phyloP scores from a whole-genome alignment of 2,797 vertebrate species.

The Pipistrellus pipistrellus region DNA sequence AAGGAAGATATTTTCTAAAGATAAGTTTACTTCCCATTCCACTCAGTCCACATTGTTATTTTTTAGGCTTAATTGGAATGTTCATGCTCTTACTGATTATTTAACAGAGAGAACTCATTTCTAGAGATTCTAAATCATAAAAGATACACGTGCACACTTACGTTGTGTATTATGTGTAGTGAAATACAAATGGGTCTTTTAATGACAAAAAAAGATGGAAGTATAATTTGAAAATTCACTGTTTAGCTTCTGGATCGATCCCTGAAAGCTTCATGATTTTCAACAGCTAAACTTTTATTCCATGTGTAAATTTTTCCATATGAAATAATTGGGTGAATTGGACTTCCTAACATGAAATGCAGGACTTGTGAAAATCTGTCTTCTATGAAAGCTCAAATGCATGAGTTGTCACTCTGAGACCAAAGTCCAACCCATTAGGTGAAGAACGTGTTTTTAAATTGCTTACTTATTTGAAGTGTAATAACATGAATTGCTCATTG shows the following conservation, averaged over 20 bases:
- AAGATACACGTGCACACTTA: not conserved
- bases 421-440: constrained; percentile 33
- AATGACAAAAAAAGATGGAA: constrained; percentile 36
- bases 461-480: constrained; percentile 54
- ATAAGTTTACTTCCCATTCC: constrained; percentile 7
- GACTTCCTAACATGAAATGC: constrained; percentile 31
- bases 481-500: constrained; percentile 46
- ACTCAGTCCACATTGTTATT: not conserved
- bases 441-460: constrained; percentile 13
- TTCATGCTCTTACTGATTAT: not conserved
- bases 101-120: constrained; percentile 35
- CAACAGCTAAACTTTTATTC: constrained; percentile 48
- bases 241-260: not conserved
- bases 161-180: not conserved
- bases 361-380: constrained; percentile 52
- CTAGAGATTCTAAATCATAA: constrained; percentile 34
- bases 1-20: constrained; percentile 52
- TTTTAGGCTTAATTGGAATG: constrained; percentile 51
- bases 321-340: constrained; percentile 44
- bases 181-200: not conserved
- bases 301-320: constrained; percentile 37
- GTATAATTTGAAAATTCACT: constrained; percentile 18
- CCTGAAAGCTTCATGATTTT: constrained; percentile 64
- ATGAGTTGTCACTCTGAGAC: constrained; percentile 47
- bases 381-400: constrained; percentile 42